Conservation (phyloP, 1,140 invertebrate genomes). For the Zaprionus ornatus region DNA sequence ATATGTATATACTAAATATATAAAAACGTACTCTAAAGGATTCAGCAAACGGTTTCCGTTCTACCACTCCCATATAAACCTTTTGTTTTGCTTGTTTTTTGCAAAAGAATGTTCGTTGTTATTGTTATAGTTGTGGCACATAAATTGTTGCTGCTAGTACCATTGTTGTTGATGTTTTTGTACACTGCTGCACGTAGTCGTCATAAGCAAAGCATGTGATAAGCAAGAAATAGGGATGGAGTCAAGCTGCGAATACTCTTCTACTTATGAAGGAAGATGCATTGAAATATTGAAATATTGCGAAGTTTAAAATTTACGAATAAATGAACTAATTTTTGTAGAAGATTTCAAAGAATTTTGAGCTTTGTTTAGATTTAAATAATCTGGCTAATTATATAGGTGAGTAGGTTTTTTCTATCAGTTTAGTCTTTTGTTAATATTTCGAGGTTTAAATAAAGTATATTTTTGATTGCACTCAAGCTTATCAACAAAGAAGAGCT, state of each 20-base stretch:
- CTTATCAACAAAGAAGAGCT: not conserved
- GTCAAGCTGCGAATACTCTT: constrained; percentile 21
- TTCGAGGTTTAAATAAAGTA: too few species aligned
- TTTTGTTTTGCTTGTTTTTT: constrained; percentile 10
- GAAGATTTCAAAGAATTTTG: not conserved
- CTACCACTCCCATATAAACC: constrained; percentile 17
- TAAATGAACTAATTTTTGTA: not conserved
- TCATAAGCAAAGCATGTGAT: constrained; percentile 2
- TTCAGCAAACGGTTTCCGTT: constrained; percentile 29
- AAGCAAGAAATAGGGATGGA: not conserved
- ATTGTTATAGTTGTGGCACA: constrained; percentile 30
- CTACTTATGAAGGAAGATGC: not conserved
- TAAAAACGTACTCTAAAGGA: not conserved
- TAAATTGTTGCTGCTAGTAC: constrained; percentile 12
- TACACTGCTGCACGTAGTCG: constrained; percentile 8
- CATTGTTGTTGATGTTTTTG: constrained; percentile 15
- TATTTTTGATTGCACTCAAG: too few species aligned
- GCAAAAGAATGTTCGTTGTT: constrained; percentile 31
- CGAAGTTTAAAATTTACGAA: too few species aligned
- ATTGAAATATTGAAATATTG: too few species aligned
- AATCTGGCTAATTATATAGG: too few species aligned
- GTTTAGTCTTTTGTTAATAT: too few species aligned
- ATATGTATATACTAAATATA: not conserved
- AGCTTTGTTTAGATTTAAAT: too few species aligned
- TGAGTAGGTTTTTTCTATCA: too few species aligned